Evolutionary conservation across 2,797 vertebrate genomes (phyloP).

Genomic region (Xenopus petersii): DNA sequence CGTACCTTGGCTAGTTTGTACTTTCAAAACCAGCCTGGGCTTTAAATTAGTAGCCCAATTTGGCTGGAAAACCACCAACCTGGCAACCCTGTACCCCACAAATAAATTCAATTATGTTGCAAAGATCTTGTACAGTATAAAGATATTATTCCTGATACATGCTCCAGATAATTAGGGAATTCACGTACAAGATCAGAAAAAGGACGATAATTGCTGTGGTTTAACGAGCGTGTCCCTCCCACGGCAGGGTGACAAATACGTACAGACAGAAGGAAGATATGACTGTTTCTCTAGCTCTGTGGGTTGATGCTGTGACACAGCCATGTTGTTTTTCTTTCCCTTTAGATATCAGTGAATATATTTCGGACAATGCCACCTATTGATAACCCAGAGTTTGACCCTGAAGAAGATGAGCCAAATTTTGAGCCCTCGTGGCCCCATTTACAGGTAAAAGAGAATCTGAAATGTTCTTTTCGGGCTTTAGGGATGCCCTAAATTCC

Average conservation of each 20-base stretch:
- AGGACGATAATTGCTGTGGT: neutral
- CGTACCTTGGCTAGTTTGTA: too few relatives aligned
- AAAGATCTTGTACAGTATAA: too few relatives aligned
- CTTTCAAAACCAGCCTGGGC: too few relatives aligned
- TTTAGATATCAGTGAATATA: conserved; percentile 89
- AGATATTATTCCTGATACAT: too few relatives aligned
- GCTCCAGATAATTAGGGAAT: too few relatives aligned
- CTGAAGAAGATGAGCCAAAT: conserved; percentile 89
- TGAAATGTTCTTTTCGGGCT: too few relatives aligned
- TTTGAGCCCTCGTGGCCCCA: conserved; percentile 91
- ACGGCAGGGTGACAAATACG: neutral
- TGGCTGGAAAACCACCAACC: too few relatives aligned
- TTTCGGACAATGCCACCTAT: conserved; percentile 89
- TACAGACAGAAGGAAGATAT: neutral
- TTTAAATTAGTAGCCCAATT: too few relatives aligned
- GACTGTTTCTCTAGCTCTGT: neutral
- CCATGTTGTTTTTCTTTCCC: neutral
- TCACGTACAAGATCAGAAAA: too few relatives aligned
- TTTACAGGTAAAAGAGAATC: conserved; percentile 72
- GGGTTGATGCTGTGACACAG: neutral
- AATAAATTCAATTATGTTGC: too few relatives aligned
- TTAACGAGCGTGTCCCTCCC: neutral
- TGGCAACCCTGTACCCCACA: too few relatives aligned
- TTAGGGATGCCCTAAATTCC: too few relatives aligned
- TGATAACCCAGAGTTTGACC: conserved; percentile 91